Conservation (phyloP, 2,888 invertebrate species). For the Patella ulyssiponensis region DNA sequence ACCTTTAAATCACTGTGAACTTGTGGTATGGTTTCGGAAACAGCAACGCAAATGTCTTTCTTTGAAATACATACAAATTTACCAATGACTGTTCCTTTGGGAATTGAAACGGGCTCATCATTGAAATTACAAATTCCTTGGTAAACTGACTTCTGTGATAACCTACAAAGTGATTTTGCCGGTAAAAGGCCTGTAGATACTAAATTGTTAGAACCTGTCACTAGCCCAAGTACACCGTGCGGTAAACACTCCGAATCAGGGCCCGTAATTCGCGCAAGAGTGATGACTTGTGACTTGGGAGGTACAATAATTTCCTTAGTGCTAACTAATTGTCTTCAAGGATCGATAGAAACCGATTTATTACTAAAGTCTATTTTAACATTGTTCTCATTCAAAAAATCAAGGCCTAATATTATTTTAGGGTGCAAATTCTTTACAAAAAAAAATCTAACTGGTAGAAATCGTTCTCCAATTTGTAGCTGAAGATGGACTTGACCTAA, state of each 20-base stretch:
- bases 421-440: constrained; percentile 10
- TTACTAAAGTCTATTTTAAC: constrained; percentile 15
- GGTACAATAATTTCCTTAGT: neutral
- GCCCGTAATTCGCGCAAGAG: neutral
- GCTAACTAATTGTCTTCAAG: constrained; percentile 1
- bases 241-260: neutral
- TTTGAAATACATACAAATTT: constrained; percentile 4
- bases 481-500: constrained; percentile 1
- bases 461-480: neutral
- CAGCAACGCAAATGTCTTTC: neutral
- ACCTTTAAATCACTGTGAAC: too few relatives aligned
- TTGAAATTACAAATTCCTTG: neutral
- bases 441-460: neutral
- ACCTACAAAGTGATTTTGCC: neutral
- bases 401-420: constrained; percentile 12
- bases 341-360: constrained; percentile 10
- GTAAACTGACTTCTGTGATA: neutral
- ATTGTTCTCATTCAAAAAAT: constrained; percentile 4
- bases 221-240: neutral
- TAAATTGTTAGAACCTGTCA: constrained; percentile 5
- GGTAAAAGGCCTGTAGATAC: neutral
- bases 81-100: neutral
- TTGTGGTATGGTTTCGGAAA: too few relatives aligned
- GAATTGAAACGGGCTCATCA: neutral
- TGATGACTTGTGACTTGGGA: constrained; percentile 8